Evolutionary conservation across 2,113 vertebrate species (phyloP).

Genomic region (Meleagris gallopavo): DNA sequence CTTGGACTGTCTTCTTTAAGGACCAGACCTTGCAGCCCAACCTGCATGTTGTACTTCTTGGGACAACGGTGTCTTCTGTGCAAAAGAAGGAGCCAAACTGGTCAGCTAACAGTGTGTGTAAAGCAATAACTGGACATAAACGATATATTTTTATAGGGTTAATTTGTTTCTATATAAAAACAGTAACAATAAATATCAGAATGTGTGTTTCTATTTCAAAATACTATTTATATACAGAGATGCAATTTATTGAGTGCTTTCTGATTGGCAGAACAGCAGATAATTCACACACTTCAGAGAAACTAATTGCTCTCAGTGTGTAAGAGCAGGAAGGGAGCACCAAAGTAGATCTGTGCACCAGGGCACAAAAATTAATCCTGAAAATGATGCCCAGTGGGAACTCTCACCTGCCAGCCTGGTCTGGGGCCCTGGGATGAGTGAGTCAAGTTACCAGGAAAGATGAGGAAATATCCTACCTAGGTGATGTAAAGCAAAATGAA

Average conservation of each 20-base stretch:
- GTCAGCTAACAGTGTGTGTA: fast-evolving
- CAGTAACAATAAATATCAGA: not conserved
- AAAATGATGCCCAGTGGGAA: slow-evolving; percentile 58
- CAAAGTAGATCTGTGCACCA: not conserved
- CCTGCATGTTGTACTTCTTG: not conserved
- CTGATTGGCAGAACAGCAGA: not conserved
- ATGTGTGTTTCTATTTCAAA: not conserved
- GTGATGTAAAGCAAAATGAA: not conserved
- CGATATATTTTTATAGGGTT: not conserved
- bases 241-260: not conserved
- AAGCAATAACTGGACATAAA: not conserved
- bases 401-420: not conserved
- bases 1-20: not conserved
- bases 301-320: slow-evolving; percentile 17
- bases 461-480: slow-evolving; percentile 44
- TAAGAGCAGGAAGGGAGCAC: slow-evolving; percentile 6
- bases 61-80: not conserved
- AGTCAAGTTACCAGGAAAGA: not conserved
- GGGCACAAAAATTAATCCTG: slow-evolving; percentile 31
- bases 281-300: not conserved
- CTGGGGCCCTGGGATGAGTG: not conserved
- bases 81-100: not conserved
- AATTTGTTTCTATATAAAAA: not conserved
- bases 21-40: not conserved
- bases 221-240: fast-evolving